Evolutionary conservation across 2,888 invertebrate genomes (phyloP).

Genomic region (Chrysopilus asiliformis): DNA sequence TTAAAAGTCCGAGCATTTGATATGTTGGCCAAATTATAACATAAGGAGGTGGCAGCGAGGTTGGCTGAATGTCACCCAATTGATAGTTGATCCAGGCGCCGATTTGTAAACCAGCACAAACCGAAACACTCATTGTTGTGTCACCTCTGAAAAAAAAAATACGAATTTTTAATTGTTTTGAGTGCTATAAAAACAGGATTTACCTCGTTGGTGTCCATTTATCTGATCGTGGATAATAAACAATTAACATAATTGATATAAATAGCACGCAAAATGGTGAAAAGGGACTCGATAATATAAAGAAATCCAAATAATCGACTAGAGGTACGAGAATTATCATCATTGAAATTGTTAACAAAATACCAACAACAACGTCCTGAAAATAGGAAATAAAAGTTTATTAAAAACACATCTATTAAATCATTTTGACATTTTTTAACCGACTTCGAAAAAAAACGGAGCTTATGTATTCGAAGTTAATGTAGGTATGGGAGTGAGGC

Average conservation of each 20-base stretch:
- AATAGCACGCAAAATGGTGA: conserved; percentile 51
- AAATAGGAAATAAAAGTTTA: conserved; percentile 24
- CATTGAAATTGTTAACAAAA: conserved; percentile 50
- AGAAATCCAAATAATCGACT: conserved; percentile 59
- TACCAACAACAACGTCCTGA: conserved; percentile 72
- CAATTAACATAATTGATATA: conserved; percentile 52
- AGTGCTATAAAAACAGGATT: too few species aligned
- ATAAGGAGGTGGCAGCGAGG: conserved; percentile 55
- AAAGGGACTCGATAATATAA: conserved; percentile 51
- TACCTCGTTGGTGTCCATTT: conserved; percentile 85
- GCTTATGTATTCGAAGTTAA: too few species aligned
- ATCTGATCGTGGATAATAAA: conserved; percentile 68
- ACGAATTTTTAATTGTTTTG: too few species aligned
- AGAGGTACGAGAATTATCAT: conserved; percentile 61
- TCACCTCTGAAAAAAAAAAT: conserved; percentile 68
- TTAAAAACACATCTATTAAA: too few species aligned
- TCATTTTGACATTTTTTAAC: too few species aligned
- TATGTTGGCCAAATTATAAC: conserved; percentile 65
- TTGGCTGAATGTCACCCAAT: conserved; percentile 51
- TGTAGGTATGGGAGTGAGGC: background rate
- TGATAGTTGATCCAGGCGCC: conserved; percentile 80
- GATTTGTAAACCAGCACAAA: conserved; percentile 60
- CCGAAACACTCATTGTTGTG: conserved; percentile 75
- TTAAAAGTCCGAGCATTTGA: conserved; percentile 50
- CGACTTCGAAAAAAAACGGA: too few species aligned